phyloP scores from a whole-genome alignment of 2,113 vertebrate species.

The Aegotheles bennettii region DNA sequence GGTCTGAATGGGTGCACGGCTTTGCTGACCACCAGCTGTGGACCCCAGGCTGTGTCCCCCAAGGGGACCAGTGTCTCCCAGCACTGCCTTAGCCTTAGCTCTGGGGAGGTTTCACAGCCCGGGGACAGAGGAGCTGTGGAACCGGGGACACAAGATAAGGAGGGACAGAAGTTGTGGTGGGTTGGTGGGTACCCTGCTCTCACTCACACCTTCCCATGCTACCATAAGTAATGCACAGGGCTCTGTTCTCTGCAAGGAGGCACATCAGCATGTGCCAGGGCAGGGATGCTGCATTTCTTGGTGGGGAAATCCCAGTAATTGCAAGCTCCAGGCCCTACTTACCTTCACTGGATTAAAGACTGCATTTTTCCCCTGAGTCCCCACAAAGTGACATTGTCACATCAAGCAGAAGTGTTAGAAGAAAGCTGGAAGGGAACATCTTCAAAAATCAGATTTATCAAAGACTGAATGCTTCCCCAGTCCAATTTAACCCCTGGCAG shows the following conservation, averaged over 20 bases:
- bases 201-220: neutral
- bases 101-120: too few species aligned
- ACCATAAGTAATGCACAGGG: neutral
- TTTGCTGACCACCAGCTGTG: accelerated
- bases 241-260: neutral
- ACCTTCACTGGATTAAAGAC: neutral
- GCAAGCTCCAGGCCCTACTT: neutral
- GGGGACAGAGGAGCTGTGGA: too few species aligned
- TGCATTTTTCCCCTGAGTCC: neutral
- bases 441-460: neutral
- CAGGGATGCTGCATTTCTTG: neutral
- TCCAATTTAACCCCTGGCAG: neutral
- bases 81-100: neutral
- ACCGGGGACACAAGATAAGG: too few species aligned
- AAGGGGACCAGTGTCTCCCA: accelerated
- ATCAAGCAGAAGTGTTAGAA: neutral
- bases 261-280: neutral
- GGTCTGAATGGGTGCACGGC: accelerated
- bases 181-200: neutral
- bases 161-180: neutral
- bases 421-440: neutral
- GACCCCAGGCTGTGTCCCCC: neutral
- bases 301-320: neutral
- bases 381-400: neutral
- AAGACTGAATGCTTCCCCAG: neutral